Conservation (phyloP, 2,888 invertebrate species). For the Eucera pruinosa region DNA sequence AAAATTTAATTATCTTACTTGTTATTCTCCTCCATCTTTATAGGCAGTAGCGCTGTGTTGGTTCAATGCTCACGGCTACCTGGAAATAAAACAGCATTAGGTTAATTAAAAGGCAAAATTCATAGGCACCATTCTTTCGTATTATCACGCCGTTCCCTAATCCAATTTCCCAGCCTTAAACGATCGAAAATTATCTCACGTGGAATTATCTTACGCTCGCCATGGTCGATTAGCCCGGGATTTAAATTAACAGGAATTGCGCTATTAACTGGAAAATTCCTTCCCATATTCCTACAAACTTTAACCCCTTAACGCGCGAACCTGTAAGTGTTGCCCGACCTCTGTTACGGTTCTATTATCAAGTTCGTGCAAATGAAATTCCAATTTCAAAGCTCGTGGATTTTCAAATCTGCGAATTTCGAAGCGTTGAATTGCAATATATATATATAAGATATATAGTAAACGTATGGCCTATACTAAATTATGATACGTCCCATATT, state of each 20-base stretch:
- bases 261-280: background rate
- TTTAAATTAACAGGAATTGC: constrained; percentile 28
- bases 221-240: constrained; percentile 18
- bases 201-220: constrained; percentile 16
- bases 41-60: background rate
- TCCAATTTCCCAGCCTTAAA: constrained; percentile 30
- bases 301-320: no score
- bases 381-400: no score
- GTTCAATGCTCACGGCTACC: no score
- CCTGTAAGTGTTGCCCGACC: no score
- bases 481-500: no score
- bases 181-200: constrained; percentile 43
- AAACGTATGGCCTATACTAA: no score
- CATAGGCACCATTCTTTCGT: constrained; percentile 33
- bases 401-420: no score
- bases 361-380: no score
- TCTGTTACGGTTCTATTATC: no score
- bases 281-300: background rate
- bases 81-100: constrained; percentile 36
- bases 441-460: no score
- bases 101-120: constrained; percentile 28
- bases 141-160: constrained; percentile 29
- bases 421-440: no score
- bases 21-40: background rate
- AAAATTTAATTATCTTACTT: no score